Percentiles rank a stretch among this genome's conserved stretches.
Evolutionary conservation across 2,797 vertebrate genomes (phyloP).

Genomic region (Bryconaethiops microstoma): DNA sequence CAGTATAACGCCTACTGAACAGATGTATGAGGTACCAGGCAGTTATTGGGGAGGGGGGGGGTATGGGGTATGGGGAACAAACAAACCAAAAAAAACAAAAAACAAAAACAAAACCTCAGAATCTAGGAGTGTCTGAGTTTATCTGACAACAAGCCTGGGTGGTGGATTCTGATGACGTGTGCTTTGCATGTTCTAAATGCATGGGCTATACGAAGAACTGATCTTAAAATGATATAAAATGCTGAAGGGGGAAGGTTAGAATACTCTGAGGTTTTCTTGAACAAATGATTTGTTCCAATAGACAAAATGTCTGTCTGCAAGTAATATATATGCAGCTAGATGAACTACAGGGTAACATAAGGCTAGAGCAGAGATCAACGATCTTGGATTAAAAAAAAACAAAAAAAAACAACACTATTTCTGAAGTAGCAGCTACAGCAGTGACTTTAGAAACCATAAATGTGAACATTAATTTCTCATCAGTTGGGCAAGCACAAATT

Average conservation of each 20-base stretch:
- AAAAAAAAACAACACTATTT: slow-evolving; percentile 53
- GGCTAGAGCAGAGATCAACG: slow-evolving; percentile 58
- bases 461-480: slow-evolving; percentile 64
- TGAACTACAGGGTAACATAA: slow-evolving; percentile 59
- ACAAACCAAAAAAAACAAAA: no score
- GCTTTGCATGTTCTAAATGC: slow-evolving; percentile 3
- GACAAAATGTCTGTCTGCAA: slow-evolving; percentile 10
- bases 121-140: slow-evolving; percentile 24
- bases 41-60: not conserved
- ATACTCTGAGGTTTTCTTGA: not conserved
- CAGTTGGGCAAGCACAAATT: slow-evolving; percentile 63
- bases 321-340: slow-evolving; percentile 60
- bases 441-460: slow-evolving; percentile 64
- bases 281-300: slow-evolving; percentile 30
- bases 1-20: slow-evolving; percentile 39
- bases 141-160: slow-evolving; percentile 25
- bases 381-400: slow-evolving; percentile 3
- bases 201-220: slow-evolving; percentile 24
- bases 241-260: not conserved
- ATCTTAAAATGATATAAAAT: slow-evolving; percentile 27
- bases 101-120: not conserved
- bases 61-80: no score
- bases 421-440: slow-evolving; percentile 70
- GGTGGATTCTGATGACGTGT: slow-evolving; percentile 20
- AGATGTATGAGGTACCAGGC: slow-evolving; percentile 30